Evolutionary conservation across 2,113 vertebrate genomes (phyloP), one percentile per base, ranked within the genome.

Genomic region (Caloenas nicobarica): DNA sequence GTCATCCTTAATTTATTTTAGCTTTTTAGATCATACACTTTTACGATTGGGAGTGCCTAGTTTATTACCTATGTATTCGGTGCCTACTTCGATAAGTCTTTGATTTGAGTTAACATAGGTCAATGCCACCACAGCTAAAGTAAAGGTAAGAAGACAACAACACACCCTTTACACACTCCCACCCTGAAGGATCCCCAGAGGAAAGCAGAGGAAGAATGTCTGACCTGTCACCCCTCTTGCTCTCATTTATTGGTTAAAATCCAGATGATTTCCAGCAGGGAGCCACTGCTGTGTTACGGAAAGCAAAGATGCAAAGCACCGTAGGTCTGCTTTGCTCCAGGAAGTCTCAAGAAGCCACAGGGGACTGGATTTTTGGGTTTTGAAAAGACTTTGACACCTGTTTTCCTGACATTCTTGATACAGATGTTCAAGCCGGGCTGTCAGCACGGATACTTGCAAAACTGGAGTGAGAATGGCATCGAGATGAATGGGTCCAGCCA

Each of bases 331-430:
- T 90, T 44, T 91, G 2, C 66, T 33, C 26, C n/a, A 31, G 83
- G 44, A 80, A 91, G 34, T 78, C 91, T 80, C 93, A 84, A 86
- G 68, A 78, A 95, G 82, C n/a, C 33, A 86, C 15, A 33, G 71
- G 42, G 26, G 46, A 68, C 8, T 66, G 76, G 25, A 38, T 19
- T 88, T 88, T 58, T 24, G 17, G 0, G 21, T 92, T 89, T 8
- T 44, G 29, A 58, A 80, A 66, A 81, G 62, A 61, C 25, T 54
- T 25, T 88, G 86, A 90, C 19, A 72, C 93, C 91, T 94, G 74
- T 94, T 97, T 94, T 90, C 81, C 89, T 85, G 94, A 88, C 73
- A 89, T 83, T 74, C 68, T 18, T 11, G 1, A 53, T 79, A 83
- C 86, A 84, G 76, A 74, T 68, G 68, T 80, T 92, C 80, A 17